Evolutionary conservation across 2,113 vertebrate genomes (phyloP), one percentile per base, ranked within the genome.

Genomic region (Meleagris gallopavo): DNA sequence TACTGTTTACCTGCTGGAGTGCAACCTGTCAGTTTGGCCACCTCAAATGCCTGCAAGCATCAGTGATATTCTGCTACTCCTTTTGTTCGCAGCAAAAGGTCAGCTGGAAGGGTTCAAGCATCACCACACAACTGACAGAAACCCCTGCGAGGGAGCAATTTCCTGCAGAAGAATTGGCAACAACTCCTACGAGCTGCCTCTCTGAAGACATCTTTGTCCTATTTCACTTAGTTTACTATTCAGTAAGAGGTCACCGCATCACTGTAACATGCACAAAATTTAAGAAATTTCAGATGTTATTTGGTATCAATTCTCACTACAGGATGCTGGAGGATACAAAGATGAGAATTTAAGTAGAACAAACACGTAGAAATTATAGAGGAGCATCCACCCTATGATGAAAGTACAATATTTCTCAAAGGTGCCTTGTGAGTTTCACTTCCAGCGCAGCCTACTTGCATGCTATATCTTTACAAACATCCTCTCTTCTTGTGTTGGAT

Each of bases 1-100:
- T 89, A 60, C 90, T 40, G n/a, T 88, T 48, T 79, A 95, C 86
- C 91, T 94, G 94, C 95, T 97, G 89, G 92, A 97, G 48, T 65
- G 52, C 92, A 94, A 91, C 95, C 95, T 97, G 95, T 93, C 93
- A 89, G 54, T 71, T 88, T 96, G 95, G 94, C 94, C 95, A 87
- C 57, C 64, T 94, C 81, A 20, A 65, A 86, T 67, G 82, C 86
- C 88, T 93, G 76, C 57, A 81, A 97, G 95, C 75, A 71, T 86
- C 78, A 38, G 0, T 5, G 30, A 55, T 74, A 5, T 48, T 46
- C 88, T 86, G 43, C 36, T 17, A 40, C 38, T 48, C 57, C 60
- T 74, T 81, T 74, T 77, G 40, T 20, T 78, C 45, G 27, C 38
- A 45, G 52, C 86, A 71, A 10, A 61, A 83, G 73, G 60, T 32